phyloP scores from a whole-genome alignment of 1,140 invertebrate genomes.

The Microplitis mediator region DNA sequence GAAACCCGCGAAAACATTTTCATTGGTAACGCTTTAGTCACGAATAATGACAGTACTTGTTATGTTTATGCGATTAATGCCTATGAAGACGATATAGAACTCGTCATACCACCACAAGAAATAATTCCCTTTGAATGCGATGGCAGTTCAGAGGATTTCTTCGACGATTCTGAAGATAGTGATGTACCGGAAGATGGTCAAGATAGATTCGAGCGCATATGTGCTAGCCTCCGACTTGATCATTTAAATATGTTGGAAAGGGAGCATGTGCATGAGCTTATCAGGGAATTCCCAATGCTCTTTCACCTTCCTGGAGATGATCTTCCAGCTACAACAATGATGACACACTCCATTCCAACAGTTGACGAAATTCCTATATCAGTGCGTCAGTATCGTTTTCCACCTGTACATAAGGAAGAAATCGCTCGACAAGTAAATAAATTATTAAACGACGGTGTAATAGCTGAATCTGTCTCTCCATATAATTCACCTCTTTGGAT shows the following conservation, averaged over 20 bases:
- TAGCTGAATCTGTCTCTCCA: neutral
- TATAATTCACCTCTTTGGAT: neutral
- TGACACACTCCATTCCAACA: no score
- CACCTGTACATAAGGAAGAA: no score
- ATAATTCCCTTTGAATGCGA: neutral
- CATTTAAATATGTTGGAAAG: no score
- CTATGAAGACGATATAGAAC: neutral
- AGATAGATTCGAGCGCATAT: no score
- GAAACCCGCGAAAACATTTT: neutral
- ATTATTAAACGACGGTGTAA: conserved; percentile 16
- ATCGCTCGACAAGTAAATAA: conserved; percentile 8
- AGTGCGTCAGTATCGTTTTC: no score
- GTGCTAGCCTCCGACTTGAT: no score
- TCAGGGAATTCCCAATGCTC: neutral
- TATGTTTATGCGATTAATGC: neutral
- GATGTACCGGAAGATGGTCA: neutral
- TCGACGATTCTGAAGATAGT: neutral
- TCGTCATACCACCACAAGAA: conserved; percentile 7
- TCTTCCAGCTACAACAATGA: no score
- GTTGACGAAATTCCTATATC: no score
- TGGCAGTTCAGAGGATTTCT: neutral
- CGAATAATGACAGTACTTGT: neutral
- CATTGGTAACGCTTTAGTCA: neutral
- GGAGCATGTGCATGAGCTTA: neutral
- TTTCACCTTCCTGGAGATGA: neutral